Conservation (phyloP, 1,140 invertebrate genomes). For the Pararge aegeria region DNA sequence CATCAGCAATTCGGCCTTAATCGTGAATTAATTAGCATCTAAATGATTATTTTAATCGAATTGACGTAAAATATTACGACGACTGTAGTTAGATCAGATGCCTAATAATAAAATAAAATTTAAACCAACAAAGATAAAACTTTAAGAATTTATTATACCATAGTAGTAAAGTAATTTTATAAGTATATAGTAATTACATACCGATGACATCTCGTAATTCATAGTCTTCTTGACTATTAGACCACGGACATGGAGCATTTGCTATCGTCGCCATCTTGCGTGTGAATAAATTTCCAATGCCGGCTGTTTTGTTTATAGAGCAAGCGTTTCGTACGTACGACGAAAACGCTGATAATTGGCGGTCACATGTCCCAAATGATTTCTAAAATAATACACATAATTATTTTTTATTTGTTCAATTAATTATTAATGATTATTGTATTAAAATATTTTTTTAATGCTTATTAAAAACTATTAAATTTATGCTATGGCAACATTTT, state of each 20-base stretch:
- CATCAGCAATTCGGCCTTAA: too few relatives aligned
- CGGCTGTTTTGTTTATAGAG: slow-evolving; percentile 69
- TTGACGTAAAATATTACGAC: too few relatives aligned
- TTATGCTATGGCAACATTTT: too few relatives aligned
- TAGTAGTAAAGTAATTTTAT: not conserved
- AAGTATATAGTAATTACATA: slow-evolving; percentile 56
- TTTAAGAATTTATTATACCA: not conserved
- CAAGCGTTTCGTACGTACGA: slow-evolving; percentile 71
- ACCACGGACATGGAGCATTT: slow-evolving; percentile 87
- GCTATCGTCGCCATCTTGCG: slow-evolving; percentile 86
- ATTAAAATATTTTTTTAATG: too few relatives aligned
- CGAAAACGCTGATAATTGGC: slow-evolving; percentile 47
- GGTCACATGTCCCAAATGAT: slow-evolving; percentile 54
- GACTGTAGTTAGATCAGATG: too few relatives aligned
- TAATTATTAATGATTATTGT: too few relatives aligned
- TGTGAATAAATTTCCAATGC: slow-evolving; percentile 82
- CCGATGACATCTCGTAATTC: slow-evolving; percentile 97
- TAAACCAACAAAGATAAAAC: not conserved
- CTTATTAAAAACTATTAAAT: too few relatives aligned
- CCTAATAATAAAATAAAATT: not conserved
- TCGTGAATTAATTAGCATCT: too few relatives aligned
- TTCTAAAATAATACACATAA: slow-evolving; percentile 37
- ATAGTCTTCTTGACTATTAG: slow-evolving; percentile 96
- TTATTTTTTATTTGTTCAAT: too few relatives aligned
- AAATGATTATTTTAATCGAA: too few relatives aligned